Evolutionary conservation across 2,113 vertebrate genomes (phyloP), one percentile per base, ranked within the genome.

Genomic region (Limnothrissa miodon): DNA sequence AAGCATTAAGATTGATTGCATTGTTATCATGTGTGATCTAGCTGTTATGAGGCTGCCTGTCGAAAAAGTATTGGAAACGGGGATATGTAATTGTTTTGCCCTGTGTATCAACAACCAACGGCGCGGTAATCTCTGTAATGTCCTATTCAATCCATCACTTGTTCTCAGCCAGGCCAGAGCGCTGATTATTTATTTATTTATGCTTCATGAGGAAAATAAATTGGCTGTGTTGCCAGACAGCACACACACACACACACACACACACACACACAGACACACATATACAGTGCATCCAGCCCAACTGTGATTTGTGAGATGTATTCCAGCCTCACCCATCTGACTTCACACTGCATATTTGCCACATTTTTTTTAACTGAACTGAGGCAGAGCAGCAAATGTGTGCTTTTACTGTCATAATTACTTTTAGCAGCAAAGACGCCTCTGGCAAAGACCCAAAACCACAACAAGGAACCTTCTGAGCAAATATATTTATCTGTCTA

Each of bases 1-100:
- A 74, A 74, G 66, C 66, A 39, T 36, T 74, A 74, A 36, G 66
- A 74, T 74, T 74, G 66, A 74, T 74, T 74, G 66, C 66, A 36
- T 29, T 74, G 66, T 74, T 74, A 74, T 74, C 66, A 74, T 74
- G 66, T 0, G 66, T 74, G 66, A 74, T 74, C 66, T 74, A 36
- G 15, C 66, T 36, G 10, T 74, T 36, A 74, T 33, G 66, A 17
- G 66, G 5, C 66, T 74, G 66, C 2, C 33, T 29, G 66, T 36
- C 29, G 66, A 36, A 36, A n/a, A 36, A 36, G 66, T 15, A 74
- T 17, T 13, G 66, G 66, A 39, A 74, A 74, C 36, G 36, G 66
- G 66, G 66, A 74, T 4, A 62, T 25, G 59, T 62, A 62, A 62
- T 62, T 62, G 66, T 74, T 74, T 74, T 36, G 66, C 66, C 66